phyloP scores from a whole-genome alignment of 2,888 invertebrate species.

The Cataglyphis altisquamis region DNA sequence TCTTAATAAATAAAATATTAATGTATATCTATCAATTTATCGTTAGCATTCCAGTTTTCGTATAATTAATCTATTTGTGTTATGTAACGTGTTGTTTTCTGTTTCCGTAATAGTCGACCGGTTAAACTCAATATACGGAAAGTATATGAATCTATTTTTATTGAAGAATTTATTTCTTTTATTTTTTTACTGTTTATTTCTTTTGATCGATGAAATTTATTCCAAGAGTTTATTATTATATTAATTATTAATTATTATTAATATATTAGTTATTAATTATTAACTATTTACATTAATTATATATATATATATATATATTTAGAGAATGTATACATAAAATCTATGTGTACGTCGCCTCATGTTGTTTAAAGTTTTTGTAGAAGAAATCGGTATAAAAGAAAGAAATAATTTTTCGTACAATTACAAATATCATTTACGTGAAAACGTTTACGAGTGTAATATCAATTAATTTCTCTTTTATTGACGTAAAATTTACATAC shows the following conservation, averaged over 20 bases:
- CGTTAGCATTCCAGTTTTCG: not conserved
- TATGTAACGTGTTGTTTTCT: not conserved
- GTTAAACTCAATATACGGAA: not conserved
- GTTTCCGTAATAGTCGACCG: not conserved
- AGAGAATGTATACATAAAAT: not conserved
- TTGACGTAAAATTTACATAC: conserved; percentile 11
- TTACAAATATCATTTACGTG: not conserved
- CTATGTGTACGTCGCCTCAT: not conserved
- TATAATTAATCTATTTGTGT: conserved; percentile 21
- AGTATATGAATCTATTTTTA: not conserved
- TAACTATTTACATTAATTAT: no score
- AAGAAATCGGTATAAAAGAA: not conserved
- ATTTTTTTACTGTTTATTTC: not conserved
- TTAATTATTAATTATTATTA: no score
- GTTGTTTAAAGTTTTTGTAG: not conserved
- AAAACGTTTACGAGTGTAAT: not conserved
- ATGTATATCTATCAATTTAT: not conserved
- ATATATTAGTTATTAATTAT: no score
- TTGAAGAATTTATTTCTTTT: not conserved
- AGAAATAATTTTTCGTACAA: not conserved
- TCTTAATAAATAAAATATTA: not conserved
- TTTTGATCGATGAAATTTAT: not conserved
- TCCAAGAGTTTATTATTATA: no score
- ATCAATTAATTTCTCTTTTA: not conserved
- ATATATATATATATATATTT: no score